A percentile compares a stretch with the other conserved stretches of the same genome.
phyloP scores from a whole-genome alignment of 2,888 invertebrate species.

The Sclerodermus sp. region DNA sequence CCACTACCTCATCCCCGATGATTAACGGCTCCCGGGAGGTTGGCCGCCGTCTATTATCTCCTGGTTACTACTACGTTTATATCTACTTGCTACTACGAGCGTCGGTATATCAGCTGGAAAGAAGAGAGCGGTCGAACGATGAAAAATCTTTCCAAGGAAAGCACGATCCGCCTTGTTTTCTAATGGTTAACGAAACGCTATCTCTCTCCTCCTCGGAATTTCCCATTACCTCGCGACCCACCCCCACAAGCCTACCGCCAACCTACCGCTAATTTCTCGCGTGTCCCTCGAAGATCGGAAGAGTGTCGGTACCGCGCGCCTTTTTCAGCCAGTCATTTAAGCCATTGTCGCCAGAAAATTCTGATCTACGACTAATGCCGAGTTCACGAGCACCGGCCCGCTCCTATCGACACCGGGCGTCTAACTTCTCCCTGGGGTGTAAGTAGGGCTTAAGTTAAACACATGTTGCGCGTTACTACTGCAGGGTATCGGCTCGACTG shows the following conservation, averaged over 20 bases:
- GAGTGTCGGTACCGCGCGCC: too few species aligned
- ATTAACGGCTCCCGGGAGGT: slow-evolving; percentile 52
- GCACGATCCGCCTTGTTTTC: too few species aligned
- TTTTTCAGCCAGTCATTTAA: too few species aligned
- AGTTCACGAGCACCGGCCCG: slow-evolving; percentile 19
- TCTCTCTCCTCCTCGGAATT: too few species aligned
- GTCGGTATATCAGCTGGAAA: slow-evolving; percentile 21
- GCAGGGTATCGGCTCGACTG: slow-evolving; percentile 20
- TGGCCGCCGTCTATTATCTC: slow-evolving; percentile 49
- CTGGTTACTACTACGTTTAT: slow-evolving; percentile 43
- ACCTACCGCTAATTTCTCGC: too few species aligned
- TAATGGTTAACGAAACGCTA: too few species aligned
- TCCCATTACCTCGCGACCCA: too few species aligned
- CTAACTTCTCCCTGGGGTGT: slow-evolving; percentile 25
- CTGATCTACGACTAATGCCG: too few species aligned
- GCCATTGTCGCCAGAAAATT: too few species aligned
- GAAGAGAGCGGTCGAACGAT: background rate
- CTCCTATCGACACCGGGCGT: slow-evolving; percentile 23
- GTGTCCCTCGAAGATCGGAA: too few species aligned
- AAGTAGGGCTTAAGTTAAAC: slow-evolving; percentile 23
- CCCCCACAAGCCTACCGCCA: too few species aligned
- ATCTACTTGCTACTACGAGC: slow-evolving; percentile 38
- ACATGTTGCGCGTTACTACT: slow-evolving; percentile 30
- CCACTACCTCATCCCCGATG: slow-evolving; percentile 44
- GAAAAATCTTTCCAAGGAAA: too few species aligned